Conservation (phyloP, 2,113 vertebrate species). For the Dryoscopus gambensis region DNA sequence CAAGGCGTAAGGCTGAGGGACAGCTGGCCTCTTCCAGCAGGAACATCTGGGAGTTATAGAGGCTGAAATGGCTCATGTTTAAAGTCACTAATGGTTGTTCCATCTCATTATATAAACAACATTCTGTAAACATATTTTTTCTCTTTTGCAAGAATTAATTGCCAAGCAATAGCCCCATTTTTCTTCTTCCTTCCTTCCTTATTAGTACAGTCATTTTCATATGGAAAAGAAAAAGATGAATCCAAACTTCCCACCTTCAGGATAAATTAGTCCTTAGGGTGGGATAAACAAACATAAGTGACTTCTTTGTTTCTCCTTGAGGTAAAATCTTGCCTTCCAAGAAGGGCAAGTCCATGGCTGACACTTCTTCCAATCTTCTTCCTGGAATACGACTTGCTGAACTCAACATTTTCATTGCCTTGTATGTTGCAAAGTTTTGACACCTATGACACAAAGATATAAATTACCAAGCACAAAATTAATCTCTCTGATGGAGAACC, state of each 20-base stretch:
- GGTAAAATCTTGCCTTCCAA: background rate
- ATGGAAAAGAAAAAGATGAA: background rate
- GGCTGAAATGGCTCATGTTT: background rate
- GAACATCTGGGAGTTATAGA: background rate
- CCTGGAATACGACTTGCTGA: background rate
- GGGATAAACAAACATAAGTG: background rate
- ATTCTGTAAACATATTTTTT: slow-evolving; percentile 16
- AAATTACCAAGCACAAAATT: background rate
- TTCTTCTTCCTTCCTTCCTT: background rate
- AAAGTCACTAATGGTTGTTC: slow-evolving; percentile 14
- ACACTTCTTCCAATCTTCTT: background rate
- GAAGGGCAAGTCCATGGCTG: background rate
- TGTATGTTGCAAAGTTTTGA: background rate
- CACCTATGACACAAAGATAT: background rate
- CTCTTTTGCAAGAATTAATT: slow-evolving; percentile 18
- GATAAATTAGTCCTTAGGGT: background rate
- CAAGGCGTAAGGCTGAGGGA: background rate
- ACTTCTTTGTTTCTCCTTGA: background rate
- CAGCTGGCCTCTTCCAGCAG: background rate
- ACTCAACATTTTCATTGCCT: background rate
- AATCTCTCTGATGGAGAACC: background rate
- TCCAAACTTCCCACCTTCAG: background rate
- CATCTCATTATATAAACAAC: background rate
- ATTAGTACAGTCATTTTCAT: background rate
- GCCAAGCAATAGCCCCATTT: background rate